These are phyloP conservation scores for Ostrea edulis DNA, from an alignment of 1,140 invertebrate species.

Conservation along the genomic window DNA sequence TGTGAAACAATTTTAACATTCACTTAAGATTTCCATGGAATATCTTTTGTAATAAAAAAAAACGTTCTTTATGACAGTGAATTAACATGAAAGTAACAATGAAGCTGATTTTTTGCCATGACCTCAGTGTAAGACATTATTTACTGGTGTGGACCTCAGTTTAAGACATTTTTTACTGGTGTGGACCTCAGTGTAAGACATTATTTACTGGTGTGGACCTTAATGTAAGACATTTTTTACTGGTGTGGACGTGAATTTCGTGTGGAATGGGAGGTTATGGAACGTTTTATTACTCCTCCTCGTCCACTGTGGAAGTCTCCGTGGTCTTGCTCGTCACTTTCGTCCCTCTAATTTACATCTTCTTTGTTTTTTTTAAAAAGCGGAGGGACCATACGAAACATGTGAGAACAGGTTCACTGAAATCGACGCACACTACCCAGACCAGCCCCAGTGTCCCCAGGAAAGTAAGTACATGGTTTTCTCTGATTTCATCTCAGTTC, in stretches of 20 bases:
- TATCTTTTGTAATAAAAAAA: too few species aligned
- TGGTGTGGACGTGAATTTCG: background rate
- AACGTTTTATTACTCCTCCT: constrained; percentile 8
- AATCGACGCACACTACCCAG: constrained; percentile 63
- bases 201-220: too few species aligned
- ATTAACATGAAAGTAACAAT: background rate
- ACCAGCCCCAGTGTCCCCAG: constrained; percentile 70
- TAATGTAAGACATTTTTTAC: too few species aligned
- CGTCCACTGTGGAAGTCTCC: constrained; percentile 17
- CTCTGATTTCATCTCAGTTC: background rate
- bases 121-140: too few species aligned
- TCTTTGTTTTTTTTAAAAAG: constrained; percentile 67
- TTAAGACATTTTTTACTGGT: too few species aligned
- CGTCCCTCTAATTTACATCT: constrained; percentile 53
- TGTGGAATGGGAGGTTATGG: constrained; percentile 41
- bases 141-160: background rate
- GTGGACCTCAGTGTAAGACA: background rate
- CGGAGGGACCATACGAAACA: constrained; percentile 66
- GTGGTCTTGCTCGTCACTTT: constrained; percentile 21
- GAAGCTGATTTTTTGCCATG: too few species aligned
- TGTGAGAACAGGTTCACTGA: constrained; percentile 66
- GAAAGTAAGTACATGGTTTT: constrained; percentile 62
- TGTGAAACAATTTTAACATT: too few species aligned
- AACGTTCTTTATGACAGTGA: background rate
- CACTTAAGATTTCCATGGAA: too few species aligned